Percentiles rank a stretch among this genome's conserved stretches.
Conservation (phyloP, 1,140 invertebrate genomes). For the Zaprionus capensis region DNA sequence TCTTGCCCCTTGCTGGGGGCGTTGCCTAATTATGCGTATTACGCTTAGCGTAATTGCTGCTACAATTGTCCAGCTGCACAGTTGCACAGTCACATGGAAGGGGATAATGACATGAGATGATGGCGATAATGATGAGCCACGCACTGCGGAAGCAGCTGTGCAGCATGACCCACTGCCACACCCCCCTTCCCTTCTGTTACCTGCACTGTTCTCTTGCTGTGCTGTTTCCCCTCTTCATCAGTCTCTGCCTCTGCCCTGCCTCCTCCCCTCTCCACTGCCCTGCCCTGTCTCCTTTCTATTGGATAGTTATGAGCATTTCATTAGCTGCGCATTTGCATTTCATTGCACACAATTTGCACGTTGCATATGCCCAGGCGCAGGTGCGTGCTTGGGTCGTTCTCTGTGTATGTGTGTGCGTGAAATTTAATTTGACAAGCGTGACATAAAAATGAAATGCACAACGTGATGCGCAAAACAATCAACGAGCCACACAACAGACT, state of each 20-base stretch:
- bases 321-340: conserved; percentile 75
- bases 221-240: neutral
- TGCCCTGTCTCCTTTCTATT: neutral
- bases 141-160: conserved; percentile 14
- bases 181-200: neutral
- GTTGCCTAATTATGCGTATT: conserved; percentile 73
- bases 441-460: conserved; percentile 78
- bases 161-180: neutral
- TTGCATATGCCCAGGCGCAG: conserved; percentile 46
- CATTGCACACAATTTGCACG: conserved; percentile 73
- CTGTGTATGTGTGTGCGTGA: conserved; percentile 35
- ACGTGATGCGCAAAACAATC: conserved; percentile 69
- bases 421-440: conserved; percentile 78
- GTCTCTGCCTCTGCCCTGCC: neutral
- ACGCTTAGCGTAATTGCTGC: conserved; percentile 56
- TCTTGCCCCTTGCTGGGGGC: conserved; percentile 7
- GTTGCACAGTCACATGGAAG: conserved; percentile 19
- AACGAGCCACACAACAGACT: conserved; percentile 22
- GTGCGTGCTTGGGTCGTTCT: conserved; percentile 10
- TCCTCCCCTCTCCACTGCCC: neutral
- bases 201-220: neutral
- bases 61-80: conserved; percentile 25
- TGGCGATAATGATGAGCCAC: neutral
- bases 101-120: conserved; percentile 23
- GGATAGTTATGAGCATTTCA: conserved; percentile 66